Evolutionary conservation across 2,797 vertebrate species (phyloP), one percentile per base, ranked within the genome.

Genomic region (Neostethus bicornis): DNA sequence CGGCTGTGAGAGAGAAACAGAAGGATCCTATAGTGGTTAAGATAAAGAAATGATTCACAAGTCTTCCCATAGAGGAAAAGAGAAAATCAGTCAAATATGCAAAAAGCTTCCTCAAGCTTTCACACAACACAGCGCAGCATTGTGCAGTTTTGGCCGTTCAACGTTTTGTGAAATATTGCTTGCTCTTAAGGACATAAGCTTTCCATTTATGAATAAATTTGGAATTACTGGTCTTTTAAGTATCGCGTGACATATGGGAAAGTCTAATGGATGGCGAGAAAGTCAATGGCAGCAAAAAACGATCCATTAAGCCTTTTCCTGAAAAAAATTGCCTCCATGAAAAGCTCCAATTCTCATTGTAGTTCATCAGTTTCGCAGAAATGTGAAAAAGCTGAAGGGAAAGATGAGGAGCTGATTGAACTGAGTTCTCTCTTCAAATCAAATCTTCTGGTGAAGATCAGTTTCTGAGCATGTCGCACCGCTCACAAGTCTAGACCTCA

Each of bases 11-110:
- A 46, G 65, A 10, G 32, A 73, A 76, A 83, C 77, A 73, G 56
- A 75, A 62, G 29, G 34, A 62, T 60, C 56, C 66, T 68, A 38
- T 54, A 57, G 69, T 44, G 57, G 20, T 51, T 56, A 26, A 85
- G 81, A 87, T 87, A 87, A 84, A 81, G 81, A 71, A 71, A 51
- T 25, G 11, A 81, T 86, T 87, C 70, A 86, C 61, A 75, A 41
- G 20, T 14, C 43, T 21, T 19, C 38, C 51, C 41, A 51, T 38
- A 35, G 46, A 55, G 28, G 54, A 66, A 57, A 54, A 58, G 66
- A 60, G 63, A 70, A 51, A 58, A 63, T 41, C 35, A 31, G 82
- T 81, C 79, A 88, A 87, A 73, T 83, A 79, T 86, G 84, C 51
- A 25, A 71, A 81, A 72, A 43, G 50, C 56, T 51, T 83, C 66